These are phyloP conservation scores for Clusia tigrina DNA, from an alignment of 2,888 invertebrate species.

Conservation along the genomic window DNA sequence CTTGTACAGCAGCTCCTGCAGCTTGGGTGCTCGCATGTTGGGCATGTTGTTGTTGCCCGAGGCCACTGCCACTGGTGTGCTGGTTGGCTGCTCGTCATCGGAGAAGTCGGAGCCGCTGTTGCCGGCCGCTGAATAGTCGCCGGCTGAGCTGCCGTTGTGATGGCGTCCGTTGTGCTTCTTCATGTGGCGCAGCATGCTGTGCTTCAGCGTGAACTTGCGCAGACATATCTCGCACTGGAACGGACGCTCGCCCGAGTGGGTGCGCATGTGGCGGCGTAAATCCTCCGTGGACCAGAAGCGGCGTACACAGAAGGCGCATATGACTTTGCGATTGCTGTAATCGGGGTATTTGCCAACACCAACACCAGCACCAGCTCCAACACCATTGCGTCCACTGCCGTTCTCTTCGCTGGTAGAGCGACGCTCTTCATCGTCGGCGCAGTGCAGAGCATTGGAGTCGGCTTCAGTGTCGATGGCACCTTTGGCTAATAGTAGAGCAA, in stretches of 20 bases:
- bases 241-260: constrained; percentile 90
- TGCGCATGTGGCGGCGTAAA: constrained; percentile 90
- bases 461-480: constrained; percentile 75
- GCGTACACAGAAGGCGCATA: constrained; percentile 91
- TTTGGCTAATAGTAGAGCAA: constrained; percentile 81
- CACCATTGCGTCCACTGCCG: constrained; percentile 67
- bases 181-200: constrained; percentile 92
- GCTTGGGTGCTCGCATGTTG: constrained; percentile 51
- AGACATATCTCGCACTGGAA: constrained; percentile 91
- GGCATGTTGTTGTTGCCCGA: constrained; percentile 30
- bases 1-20: constrained; percentile 60
- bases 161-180: constrained; percentile 82
- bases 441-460: constrained; percentile 44
- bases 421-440: constrained; percentile 69
- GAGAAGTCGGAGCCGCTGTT: constrained; percentile 63
- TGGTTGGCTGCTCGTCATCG: constrained; percentile 59
- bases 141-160: constrained; percentile 58
- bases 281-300: constrained; percentile 96
- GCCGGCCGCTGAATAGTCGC: constrained; percentile 39
- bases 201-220: constrained; percentile 88
- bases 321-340: constrained; percentile 86
- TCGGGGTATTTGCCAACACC: constrained; percentile 85
- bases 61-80: constrained; percentile 32
- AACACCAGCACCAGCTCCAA: constrained; percentile 75
- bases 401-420: constrained; percentile 72